Conservation (phyloP, 2,888 invertebrate species). For the Selenia dentaria region DNA sequence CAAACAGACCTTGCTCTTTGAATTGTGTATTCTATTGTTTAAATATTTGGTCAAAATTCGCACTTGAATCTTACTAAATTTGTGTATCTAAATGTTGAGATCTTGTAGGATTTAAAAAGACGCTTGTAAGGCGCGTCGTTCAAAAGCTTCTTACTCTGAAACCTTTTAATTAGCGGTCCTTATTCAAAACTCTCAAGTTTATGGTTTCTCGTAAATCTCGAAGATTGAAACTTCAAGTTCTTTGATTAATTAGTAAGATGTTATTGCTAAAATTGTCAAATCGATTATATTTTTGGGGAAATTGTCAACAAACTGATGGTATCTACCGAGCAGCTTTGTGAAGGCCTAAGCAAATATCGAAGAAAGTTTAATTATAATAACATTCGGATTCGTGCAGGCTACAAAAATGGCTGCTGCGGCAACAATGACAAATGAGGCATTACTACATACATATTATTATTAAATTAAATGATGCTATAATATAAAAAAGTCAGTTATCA, state of each 20-base stretch:
- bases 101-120: not conserved
- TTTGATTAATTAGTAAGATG: not conserved
- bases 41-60: constrained; percentile 18
- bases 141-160: not conserved
- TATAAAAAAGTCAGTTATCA: too few relatives aligned
- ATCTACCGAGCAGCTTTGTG: too few relatives aligned
- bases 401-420: too few relatives aligned
- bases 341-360: too few relatives aligned
- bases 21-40: constrained; percentile 35
- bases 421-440: too few relatives aligned
- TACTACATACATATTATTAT: too few relatives aligned
- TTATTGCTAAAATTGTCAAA: not conserved
- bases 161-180: not conserved
- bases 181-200: not conserved
- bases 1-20: constrained; percentile 35
- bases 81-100: constrained; percentile 10
- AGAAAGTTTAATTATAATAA: too few relatives aligned
- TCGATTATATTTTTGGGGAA: not conserved
- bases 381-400: too few relatives aligned
- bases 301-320: too few relatives aligned
- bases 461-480: too few relatives aligned
- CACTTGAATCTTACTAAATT: constrained; percentile 7
- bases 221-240: not conserved
- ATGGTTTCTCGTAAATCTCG: not conserved
- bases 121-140: not conserved